Evolutionary conservation across 2,797 vertebrate genomes (phyloP).

Genomic region (Tympanoctomys barrerae): DNA sequence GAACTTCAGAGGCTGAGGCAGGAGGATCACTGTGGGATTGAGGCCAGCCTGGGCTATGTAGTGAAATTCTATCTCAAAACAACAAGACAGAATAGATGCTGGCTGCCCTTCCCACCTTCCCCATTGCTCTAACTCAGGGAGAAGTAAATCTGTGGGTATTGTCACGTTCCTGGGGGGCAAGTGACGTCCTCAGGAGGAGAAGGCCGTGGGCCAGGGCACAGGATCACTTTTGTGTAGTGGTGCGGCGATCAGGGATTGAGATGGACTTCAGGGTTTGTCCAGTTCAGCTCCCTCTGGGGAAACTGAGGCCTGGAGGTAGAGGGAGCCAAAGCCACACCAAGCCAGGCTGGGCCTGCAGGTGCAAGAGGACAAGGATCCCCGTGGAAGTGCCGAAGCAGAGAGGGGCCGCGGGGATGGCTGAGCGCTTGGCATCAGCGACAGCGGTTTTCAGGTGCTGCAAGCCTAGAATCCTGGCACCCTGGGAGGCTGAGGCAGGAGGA

Average conservation of each 20-base stretch:
- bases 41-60: not conserved
- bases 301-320: not conserved
- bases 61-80: not conserved
- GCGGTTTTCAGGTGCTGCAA: not conserved
- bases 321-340: not conserved
- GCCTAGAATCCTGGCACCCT: not conserved
- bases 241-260: not conserved
- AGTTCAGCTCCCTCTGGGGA: not conserved
- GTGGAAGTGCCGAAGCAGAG: not conserved
- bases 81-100: not conserved
- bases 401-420: not conserved
- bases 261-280: not conserved
- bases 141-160: not conserved
- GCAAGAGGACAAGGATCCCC: not conserved
- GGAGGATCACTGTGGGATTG: not conserved
- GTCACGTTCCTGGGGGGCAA: not conserved
- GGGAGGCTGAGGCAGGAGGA: not conserved
- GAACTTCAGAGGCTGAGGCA: not conserved
- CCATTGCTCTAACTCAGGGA: no score
- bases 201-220: not conserved
- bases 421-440: not conserved
- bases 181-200: not conserved
- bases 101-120: no score
- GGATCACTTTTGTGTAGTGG: not conserved
- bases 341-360: not conserved